Percentiles rank a stretch among this genome's conserved stretches.
phyloP scores from a whole-genome alignment of 2,113 vertebrate species.

The Pica pica region DNA sequence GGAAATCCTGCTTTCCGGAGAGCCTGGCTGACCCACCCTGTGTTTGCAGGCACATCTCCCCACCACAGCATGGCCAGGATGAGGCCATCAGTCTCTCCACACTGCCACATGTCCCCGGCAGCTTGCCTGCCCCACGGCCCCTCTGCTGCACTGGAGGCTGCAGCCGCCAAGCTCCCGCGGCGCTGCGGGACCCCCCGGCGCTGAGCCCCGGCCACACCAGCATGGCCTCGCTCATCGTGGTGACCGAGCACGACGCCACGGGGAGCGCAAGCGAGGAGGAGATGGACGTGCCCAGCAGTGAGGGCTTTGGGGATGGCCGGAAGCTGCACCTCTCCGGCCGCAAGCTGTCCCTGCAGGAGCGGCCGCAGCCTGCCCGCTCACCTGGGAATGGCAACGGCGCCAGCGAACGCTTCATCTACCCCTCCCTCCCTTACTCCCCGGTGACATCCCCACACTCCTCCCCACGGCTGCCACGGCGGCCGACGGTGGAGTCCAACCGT shows the following conservation, averaged over 20 bases:
- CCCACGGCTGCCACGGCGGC: constrained; percentile 86
- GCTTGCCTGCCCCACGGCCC: constrained; percentile 66
- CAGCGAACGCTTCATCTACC: constrained; percentile 84
- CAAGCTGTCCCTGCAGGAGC: constrained; percentile 92
- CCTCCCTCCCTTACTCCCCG: constrained; percentile 85
- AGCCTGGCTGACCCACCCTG: background rate
- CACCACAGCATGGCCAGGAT: constrained; percentile 63
- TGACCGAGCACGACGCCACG: constrained; percentile 82
- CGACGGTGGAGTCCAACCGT: constrained; percentile 92
- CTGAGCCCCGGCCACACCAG: constrained; percentile 52
- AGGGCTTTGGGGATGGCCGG: constrained; percentile 63
- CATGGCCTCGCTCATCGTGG: constrained; percentile 94
- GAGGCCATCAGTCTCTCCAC: constrained; percentile 71
- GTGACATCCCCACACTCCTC: constrained; percentile 91
- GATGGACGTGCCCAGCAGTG: constrained; percentile 6
- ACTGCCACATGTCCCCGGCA: constrained; percentile 80
- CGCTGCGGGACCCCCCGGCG: constrained; percentile 41
- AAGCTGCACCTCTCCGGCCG: constrained; percentile 81
- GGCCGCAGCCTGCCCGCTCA: constrained; percentile 69
- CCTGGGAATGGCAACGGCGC: constrained; percentile 67
- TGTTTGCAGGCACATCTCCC: background rate
- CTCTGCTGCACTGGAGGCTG: constrained; percentile 64
- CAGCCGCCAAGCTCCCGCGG: constrained; percentile 20
- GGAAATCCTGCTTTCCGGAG: accelerated
- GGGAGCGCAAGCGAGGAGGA: constrained; percentile 47